Conservation (phyloP, 2,888 invertebrate genomes). For the Camptogramma bilineatum region DNA sequence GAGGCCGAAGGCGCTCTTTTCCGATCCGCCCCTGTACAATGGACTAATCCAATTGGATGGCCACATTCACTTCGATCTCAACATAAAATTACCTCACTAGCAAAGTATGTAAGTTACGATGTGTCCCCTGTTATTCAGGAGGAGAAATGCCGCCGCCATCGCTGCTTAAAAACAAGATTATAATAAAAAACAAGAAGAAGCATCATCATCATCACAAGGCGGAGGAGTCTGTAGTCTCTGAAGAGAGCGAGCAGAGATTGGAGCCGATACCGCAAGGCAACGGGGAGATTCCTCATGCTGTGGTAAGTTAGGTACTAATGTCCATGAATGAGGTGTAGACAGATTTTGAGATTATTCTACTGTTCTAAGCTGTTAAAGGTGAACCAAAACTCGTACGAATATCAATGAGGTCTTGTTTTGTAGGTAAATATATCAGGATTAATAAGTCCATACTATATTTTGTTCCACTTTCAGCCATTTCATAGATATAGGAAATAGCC, state of each 20-base stretch:
- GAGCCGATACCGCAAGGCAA: conserved; percentile 70
- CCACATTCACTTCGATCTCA: neutral
- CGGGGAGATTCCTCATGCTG: conserved; percentile 74
- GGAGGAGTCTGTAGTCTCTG: conserved; percentile 70
- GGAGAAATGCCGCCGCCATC: conserved; percentile 94
- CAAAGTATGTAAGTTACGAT: neutral
- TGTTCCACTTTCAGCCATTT: no score
- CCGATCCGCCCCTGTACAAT: neutral
- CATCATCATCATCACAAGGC: conserved; percentile 92
- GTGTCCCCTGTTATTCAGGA: conserved; percentile 76
- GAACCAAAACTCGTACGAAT: no score
- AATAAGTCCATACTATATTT: no score
- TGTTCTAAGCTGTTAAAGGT: no score
- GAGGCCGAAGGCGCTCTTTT: no score
- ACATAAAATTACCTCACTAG: no score
- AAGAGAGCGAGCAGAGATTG: conserved; percentile 62
- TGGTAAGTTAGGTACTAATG: conserved; percentile 51
- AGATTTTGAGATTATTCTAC: no score
- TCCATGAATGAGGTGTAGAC: no score
- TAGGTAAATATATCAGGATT: no score
- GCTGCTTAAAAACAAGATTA: conserved; percentile 93
- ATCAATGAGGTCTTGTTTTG: no score
- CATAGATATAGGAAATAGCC: no score
- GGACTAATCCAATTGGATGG: neutral
- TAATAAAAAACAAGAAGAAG: conserved; percentile 98